A percentile compares a stretch with the other conserved stretches of the same genome.
Evolutionary conservation across 2,888 invertebrate species (phyloP).

Genomic region (Pardosa pseudoannulata): DNA sequence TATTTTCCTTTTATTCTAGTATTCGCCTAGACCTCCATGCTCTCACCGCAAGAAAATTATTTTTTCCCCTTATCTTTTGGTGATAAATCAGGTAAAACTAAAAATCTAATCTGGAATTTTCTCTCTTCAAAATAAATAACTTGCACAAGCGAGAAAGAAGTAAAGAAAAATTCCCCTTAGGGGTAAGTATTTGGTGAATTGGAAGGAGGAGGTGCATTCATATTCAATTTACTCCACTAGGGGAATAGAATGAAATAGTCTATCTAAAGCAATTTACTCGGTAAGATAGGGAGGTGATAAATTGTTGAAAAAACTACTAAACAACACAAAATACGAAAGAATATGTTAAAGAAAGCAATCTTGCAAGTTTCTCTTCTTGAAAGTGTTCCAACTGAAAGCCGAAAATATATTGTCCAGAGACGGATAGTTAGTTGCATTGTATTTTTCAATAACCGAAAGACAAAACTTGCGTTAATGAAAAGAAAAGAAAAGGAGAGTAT

Average conservation of each 20-base stretch:
- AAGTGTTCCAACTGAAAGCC: neutral
- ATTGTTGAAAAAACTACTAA: constrained; percentile 63
- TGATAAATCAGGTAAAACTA: neutral
- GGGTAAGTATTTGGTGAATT: neutral
- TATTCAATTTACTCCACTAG: constrained; percentile 9
- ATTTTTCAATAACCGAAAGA: no score
- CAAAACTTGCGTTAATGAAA: no score
- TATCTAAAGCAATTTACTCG: constrained; percentile 39
- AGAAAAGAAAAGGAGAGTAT: no score
- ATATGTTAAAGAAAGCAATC: neutral
- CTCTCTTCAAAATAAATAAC: neutral
- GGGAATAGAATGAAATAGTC: neutral
- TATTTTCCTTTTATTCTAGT: no score
- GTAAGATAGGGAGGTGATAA: constrained; percentile 55
- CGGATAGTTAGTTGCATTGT: neutral
- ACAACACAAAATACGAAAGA: constrained; percentile 15
- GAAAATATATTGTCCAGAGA: neutral
- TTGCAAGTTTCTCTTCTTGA: neutral
- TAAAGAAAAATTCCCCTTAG: neutral
- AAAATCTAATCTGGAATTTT: neutral
- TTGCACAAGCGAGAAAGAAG: neutral
- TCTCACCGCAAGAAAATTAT: neutral
- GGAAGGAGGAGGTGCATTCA: neutral
- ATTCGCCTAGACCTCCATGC: no score
- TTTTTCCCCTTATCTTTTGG: neutral